Conservation (phyloP, 2,888 invertebrate genomes). For the Rhimphoctona megacephalus region DNA sequence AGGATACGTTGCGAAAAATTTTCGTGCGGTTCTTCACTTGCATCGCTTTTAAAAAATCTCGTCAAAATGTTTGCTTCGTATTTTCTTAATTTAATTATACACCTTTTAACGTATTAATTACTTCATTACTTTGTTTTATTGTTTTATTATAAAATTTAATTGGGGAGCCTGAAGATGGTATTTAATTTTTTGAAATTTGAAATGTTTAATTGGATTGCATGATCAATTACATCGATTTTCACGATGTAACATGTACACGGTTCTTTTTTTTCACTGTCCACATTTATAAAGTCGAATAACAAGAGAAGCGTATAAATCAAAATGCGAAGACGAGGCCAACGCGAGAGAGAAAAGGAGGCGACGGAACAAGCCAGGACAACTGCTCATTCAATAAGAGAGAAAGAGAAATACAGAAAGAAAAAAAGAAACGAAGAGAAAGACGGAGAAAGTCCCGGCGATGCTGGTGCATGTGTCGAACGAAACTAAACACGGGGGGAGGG, state of each 20-base stretch:
- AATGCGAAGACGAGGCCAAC: conserved; percentile 51
- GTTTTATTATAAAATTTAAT: too few relatives aligned
- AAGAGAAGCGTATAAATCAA: conserved; percentile 63
- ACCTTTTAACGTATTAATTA: not conserved
- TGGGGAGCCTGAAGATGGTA: not conserved
- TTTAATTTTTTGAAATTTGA: conserved; percentile 2
- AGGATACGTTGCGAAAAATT: not conserved
- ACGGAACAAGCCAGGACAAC: conserved; percentile 33
- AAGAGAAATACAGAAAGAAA: not conserved
- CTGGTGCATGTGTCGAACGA: conserved; percentile 60
- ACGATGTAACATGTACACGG: conserved; percentile 5
- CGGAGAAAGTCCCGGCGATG: conserved; percentile 56
- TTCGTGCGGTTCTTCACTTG: not conserved
- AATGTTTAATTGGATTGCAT: not conserved
- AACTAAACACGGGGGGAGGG: conserved; percentile 55
- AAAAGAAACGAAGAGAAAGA: conserved; percentile 60
- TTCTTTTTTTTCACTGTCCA: not conserved
- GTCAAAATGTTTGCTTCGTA: not conserved
- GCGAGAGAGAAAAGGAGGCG: conserved; percentile 24
- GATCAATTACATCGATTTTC: conserved; percentile 22
- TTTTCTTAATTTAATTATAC: not conserved
- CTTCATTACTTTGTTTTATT: not conserved
- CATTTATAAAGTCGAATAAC: conserved; percentile 40
- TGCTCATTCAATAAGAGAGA: conserved; percentile 44
- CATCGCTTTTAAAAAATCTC: not conserved